Base-by-base conservation (phyloP, 2,797 vertebrate species). In the Synaphobranchus kaupii region DNA sequence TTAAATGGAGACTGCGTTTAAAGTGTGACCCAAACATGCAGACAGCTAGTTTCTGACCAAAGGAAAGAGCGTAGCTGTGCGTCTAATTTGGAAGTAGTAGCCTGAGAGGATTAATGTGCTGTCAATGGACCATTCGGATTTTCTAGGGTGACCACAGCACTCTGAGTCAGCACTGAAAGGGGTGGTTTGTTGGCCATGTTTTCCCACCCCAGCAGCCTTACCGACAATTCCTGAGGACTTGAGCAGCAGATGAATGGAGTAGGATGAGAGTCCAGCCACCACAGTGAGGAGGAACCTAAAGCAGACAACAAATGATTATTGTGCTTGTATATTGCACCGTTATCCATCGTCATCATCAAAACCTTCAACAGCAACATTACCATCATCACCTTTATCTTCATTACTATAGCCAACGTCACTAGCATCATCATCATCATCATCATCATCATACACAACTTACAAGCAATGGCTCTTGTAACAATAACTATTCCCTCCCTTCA, bases 191-290 rank as follows among this genome's bases (percentile, higher is more conserved):
- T 28, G 44, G n/a, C 10, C 56, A 86, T 50, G 76, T n/a, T 66
- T 82, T 34, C 56, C 54, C 17, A 63, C 76, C 0, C 71, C 12
- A 68, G 34, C 31, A 15, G 73, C 73, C 73, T 96, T 92, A 99
- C 99, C 99, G 90, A 99, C 98, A 54, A 99, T 96, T 80, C 98
- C 98, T 0, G 99, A 98, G 84, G 97, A 96, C 94, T 99, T 99
- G 87, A 99, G 97, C 91, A 99, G 93, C 90, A 99, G 95, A 89
- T 99, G 98, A 92, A 99, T 98, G 90, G 99, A 99, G 90, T 99
- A 99, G 83, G 93, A 97, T 44, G 99, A 99, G 78, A 99, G 95
- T 68, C 95, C 92, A 80, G 98, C 98, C 0, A 99, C 97, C 0
- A 96, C 96, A 0, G 98, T 97, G 90, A 99, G 93, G 85, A 99